These are phyloP conservation scores for Thamnophis sirtalis DNA, from an alignment of 2,113 vertebrate genomes.

Conservation along the genomic window DNA sequence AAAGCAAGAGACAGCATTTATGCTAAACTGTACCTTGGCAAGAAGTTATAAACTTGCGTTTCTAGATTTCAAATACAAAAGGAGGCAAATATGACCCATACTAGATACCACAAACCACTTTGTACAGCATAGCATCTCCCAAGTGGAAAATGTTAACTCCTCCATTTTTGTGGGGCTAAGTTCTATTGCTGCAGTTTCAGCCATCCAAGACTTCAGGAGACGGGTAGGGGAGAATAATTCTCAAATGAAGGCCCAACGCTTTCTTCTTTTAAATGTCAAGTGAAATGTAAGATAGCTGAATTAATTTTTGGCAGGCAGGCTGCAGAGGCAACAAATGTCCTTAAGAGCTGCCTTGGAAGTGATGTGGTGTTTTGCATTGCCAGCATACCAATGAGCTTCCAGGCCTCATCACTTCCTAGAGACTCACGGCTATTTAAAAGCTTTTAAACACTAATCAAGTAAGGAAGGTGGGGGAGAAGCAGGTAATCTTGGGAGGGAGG, in stretches of 20 bases:
- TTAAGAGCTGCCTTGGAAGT: constrained; percentile 39
- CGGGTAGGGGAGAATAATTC: background rate
- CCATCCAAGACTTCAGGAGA: background rate
- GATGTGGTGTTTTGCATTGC: constrained; percentile 58
- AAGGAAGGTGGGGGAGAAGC: constrained; percentile 9
- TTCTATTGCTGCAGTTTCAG: background rate
- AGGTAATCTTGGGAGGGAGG: background rate
- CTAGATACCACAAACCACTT: background rate
- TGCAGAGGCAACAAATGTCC: constrained; percentile 62
- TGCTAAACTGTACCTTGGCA: background rate
- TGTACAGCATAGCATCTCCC: background rate
- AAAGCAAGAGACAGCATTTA: background rate
- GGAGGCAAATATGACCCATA: background rate
- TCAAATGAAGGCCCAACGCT: constrained; percentile 7
- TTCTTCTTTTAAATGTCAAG: constrained; percentile 61
- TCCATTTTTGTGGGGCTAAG: background rate
- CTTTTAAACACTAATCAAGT: constrained; percentile 58
- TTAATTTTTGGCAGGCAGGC: constrained; percentile 38
- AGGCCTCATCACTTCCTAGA: constrained; percentile 41
- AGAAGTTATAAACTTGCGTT: background rate
- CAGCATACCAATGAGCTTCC: constrained; percentile 61
- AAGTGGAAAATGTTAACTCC: background rate
- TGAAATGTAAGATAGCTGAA: constrained; percentile 57
- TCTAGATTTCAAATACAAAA: background rate
- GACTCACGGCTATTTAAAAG: constrained; percentile 74